Evolutionary conservation across 2,888 invertebrate genomes (phyloP).

Genomic region (Acanthosepion esculentum): DNA sequence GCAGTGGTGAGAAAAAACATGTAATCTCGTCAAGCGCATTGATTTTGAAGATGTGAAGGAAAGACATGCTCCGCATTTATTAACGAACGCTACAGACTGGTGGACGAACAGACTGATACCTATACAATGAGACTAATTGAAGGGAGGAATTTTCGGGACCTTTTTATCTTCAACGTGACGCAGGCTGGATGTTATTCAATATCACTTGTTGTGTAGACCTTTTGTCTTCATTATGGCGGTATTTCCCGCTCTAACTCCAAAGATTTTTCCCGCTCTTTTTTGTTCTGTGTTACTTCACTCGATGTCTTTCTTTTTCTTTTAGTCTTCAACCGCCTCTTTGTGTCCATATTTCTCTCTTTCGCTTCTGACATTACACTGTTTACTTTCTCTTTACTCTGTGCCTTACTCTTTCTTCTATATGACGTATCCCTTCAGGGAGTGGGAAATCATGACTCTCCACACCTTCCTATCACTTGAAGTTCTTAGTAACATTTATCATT

Average conservation of each 20-base stretch:
- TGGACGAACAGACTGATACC: neutral
- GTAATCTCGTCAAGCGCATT: neutral
- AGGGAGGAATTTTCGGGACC: neutral
- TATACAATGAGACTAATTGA: slow-evolving; percentile 13
- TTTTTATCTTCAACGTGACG: slow-evolving; percentile 9
- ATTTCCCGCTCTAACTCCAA: neutral
- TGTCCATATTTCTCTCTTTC: neutral
- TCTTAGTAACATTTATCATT: too few relatives aligned
- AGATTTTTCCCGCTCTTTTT: neutral
- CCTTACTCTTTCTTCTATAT: neutral
- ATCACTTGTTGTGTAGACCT: neutral
- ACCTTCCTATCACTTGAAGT: too few relatives aligned
- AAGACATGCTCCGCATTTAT: neutral
- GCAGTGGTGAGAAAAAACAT: neutral
- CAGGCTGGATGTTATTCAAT: neutral
- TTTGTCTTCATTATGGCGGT: neutral
- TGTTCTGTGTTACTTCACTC: neutral
- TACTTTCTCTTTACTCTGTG: neutral
- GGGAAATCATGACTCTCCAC: neutral
- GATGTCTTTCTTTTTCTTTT: neutral
- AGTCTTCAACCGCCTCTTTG: neutral
- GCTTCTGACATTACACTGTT: neutral
- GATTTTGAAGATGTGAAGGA: neutral
- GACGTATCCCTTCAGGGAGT: too few relatives aligned
- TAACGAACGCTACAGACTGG: neutral